Evolutionary conservation across 2,888 invertebrate species (phyloP), one percentile per base, ranked within the genome.

Genomic region (Lasioglossum villosulum): DNA sequence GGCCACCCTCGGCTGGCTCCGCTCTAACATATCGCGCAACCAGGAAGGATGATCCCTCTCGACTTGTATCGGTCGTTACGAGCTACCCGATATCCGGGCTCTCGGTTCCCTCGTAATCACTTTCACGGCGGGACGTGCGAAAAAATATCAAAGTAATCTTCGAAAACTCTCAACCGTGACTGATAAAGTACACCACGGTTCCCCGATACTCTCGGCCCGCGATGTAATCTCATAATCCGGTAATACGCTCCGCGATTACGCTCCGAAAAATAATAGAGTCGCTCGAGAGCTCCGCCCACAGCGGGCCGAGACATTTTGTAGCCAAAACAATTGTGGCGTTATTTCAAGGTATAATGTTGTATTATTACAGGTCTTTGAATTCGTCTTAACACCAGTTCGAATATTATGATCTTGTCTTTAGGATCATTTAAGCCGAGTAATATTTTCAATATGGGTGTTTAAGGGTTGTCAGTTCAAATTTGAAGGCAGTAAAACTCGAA

Each of bases 21-120:
- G 37, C 52, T 73, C 37, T 34, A 78, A 83, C 78, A 45, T 79
- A 77, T 80, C 76, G 78, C 71, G 68, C n/a, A 59, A 78, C 45
- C 14, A 37, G 74, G 68, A 79, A 70, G 84, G 84, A 86, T 86
- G 80, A 88, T 88, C 86, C 86, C 84, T 76, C 84, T 84, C 82
- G 76, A 82, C 84, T 80, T 71, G 81, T 83, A 71, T 82, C 78
- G 70, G 78, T 86, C 76, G 86, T 80, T 83, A 78, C 74, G 76
- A 85, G 37, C 75, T 75, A 76, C 83, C 74, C 81, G 76, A 87
- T 87, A 87, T 79, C 56, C 34, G 70, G n/a, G 34, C 48, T 71
- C 76, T 30, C 63, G 59, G 34, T 19, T 37, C 66, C 66, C 66
- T 68, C 78, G 42, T 68, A 63, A 86, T 86, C 80, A 70, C 75